These are phyloP conservation scores for Physocephala rufipes DNA, from an alignment of 2,888 invertebrate species.

Conservation along the genomic window DNA sequence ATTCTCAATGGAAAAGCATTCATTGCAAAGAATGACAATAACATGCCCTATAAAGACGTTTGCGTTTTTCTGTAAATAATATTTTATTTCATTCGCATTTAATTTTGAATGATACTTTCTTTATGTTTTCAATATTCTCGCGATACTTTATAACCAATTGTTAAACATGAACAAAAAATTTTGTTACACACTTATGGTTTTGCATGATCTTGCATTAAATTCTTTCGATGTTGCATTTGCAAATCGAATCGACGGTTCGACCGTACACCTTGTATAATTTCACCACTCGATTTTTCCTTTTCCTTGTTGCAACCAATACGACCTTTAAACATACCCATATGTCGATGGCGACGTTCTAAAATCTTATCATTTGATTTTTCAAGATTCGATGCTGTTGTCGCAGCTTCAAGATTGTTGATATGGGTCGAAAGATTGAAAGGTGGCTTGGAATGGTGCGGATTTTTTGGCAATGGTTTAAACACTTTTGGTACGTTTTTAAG, in stretches of 20 bases:
- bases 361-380: no score
- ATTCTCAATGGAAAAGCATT: no score
- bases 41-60: no score
- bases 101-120: no score
- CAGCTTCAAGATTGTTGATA: no score
- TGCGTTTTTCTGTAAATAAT: no score
- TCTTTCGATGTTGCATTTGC: conserved; percentile 74
- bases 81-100: no score
- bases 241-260: conserved; percentile 78
- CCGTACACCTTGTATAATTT: conserved; percentile 72
- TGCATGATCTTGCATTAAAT: conserved; percentile 33
- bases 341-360: conserved; percentile 54
- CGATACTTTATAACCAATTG: no score
- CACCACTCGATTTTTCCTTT: conserved; percentile 39
- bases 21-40: no score
- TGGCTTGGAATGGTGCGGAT: conserved; percentile 41
- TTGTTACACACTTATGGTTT: background rate
- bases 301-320: conserved; percentile 40
- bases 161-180: no score
- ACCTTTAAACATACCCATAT: conserved; percentile 60
- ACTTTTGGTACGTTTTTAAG: conserved; percentile 39
- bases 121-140: no score
- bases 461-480: conserved; percentile 29
- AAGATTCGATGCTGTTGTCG: no score
- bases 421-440: conserved; percentile 49